These are phyloP conservation scores for Porites evermanni DNA, from an alignment of 92 coral and sea anemone genomes.

Conservation along the genomic window DNA sequence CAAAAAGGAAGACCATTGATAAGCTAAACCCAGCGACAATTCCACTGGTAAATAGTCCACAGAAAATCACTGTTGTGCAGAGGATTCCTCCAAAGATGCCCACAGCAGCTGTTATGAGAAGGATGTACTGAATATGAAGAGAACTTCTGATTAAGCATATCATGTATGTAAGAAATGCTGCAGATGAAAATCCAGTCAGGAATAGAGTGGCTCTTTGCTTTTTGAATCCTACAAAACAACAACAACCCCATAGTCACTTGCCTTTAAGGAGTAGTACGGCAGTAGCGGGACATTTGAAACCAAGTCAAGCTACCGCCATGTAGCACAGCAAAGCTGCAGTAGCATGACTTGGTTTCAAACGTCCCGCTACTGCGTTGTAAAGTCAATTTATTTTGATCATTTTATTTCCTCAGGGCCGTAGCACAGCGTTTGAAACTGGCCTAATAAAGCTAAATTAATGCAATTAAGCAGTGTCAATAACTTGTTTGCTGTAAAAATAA, in stretches of 20 bases:
- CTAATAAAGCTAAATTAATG: no score
- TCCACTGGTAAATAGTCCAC: constrained; percentile 89
- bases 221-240: constrained; percentile 73
- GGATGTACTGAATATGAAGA: constrained; percentile 72
- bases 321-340: no score
- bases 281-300: no score
- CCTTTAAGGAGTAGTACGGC: no score
- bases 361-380: no score
- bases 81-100: constrained; percentile 91
- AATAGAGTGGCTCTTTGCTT: constrained; percentile 80
- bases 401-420: no score
- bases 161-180: constrained; percentile 82
- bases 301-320: no score
- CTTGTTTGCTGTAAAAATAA: no score
- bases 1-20: constrained; percentile 78
- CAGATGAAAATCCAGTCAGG: constrained; percentile 82
- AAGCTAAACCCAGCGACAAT: constrained; percentile 86
- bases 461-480: no score
- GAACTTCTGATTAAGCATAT: constrained; percentile 78
- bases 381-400: no score
- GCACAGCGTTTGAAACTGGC: no score
- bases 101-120: constrained; percentile 89
- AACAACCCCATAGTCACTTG: background rate
- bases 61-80: constrained; percentile 90
- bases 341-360: no score